Percentiles rank a stretch among this genome's conserved stretches.
Conservation (phyloP, 2,888 invertebrate genomes). For the Lasioglossum figueresi region DNA sequence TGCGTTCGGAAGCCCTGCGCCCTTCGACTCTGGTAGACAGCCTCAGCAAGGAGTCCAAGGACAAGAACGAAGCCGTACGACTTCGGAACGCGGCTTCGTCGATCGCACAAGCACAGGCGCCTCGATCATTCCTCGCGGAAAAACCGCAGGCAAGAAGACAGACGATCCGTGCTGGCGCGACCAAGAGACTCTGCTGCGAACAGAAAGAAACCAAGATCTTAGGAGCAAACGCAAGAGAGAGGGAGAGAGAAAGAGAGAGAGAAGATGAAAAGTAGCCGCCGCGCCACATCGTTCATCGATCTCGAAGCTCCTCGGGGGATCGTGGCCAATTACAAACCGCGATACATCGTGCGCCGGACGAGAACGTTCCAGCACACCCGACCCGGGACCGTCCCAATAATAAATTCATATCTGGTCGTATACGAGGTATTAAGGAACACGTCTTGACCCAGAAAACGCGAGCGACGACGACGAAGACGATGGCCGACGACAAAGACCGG, state of each 20-base stretch:
- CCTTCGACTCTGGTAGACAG: not conserved
- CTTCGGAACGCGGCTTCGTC: constrained; percentile 9
- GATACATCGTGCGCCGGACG: not conserved
- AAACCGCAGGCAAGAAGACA: constrained; percentile 33
- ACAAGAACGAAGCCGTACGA: constrained; percentile 31
- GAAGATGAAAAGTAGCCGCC: not conserved
- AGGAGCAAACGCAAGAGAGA: not conserved
- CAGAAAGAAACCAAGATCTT: not conserved
- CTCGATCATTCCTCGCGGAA: constrained; percentile 10
- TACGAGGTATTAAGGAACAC: not conserved
- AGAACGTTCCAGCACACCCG: not conserved
- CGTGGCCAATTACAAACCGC: constrained; percentile 1
- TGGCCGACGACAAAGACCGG: not conserved
- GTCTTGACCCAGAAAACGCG: constrained; percentile 9
- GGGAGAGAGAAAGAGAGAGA: not conserved
- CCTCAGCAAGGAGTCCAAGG: constrained; percentile 5
- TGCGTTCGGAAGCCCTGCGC: not conserved
- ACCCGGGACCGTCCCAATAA: not conserved
- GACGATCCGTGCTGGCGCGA: not conserved
- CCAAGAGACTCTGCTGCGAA: not conserved
- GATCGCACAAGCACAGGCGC: constrained; percentile 9
- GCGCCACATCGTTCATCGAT: constrained; percentile 7
- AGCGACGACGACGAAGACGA: not conserved
- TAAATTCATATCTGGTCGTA: not conserved
- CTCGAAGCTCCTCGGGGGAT: not conserved